Evolutionary conservation across 2,888 invertebrate genomes (phyloP), one percentile per base, ranked within the genome.

Genomic region (Taenaris catops): DNA sequence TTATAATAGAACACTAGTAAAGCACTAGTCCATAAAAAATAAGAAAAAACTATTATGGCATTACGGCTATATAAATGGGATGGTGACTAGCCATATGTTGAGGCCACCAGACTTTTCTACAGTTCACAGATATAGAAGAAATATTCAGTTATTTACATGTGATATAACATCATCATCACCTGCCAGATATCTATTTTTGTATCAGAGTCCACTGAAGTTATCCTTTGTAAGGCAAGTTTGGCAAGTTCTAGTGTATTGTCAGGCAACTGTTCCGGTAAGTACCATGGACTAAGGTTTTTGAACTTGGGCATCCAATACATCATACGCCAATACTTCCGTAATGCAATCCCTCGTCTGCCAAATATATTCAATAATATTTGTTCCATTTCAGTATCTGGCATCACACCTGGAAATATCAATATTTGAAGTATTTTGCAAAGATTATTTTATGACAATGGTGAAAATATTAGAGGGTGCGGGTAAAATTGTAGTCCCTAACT

Each of bases 221-320:
- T 97, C 56, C 96, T 91, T 37, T 91, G 80, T 26, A 99, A 90
- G 0, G 96, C 97, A 34, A 96, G 59, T 61, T 90, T 90, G 0
- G 97, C 97, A 27, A 98, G 68, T 57, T 94, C 93, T 6, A 93
- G 71, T 0, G 91, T 87, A 58, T 96, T 94, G 46, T 88, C 84
- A 0, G 98, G 96, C n/a, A 95, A 64, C 0, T 92, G 89, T 28
- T 91, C 89, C 0, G 96, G 96, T 33, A 95, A 69, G 2, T 90
- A 90, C 94, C 95, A 98, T 0, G 98, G 98, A 34, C 94, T 95
- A 0, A 94, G 70, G 63, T 97, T 92, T 62, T 92, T 95, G 63
- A 99, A 96, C 70, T 99, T 99, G 0, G 98, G 97, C 92, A 94
- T 92, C 95, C 94, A 95, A 57, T 95, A 95, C 91, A 93, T 90